Evolutionary conservation across 2,888 invertebrate species (phyloP).

Genomic region (Harmothoe impar): DNA sequence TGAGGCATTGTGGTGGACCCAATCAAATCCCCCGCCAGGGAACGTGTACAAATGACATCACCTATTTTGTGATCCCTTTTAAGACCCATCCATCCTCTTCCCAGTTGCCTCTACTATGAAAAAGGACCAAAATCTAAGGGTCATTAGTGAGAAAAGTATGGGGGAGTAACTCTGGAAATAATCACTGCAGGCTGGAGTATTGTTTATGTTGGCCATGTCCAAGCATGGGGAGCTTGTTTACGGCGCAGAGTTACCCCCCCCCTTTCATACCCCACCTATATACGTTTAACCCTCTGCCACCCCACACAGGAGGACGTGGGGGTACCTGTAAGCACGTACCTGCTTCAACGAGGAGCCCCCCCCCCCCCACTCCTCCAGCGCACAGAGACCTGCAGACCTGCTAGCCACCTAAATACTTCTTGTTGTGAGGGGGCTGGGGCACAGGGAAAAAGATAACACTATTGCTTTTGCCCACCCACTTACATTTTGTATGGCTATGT

Average conservation of each 20-base stretch:
- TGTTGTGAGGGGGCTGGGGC: neutral
- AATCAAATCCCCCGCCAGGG: too few species aligned
- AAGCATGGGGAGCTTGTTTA: neutral
- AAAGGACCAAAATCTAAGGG: too few species aligned
- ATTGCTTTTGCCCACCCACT: slow-evolving; percentile 23
- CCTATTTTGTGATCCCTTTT: too few species aligned
- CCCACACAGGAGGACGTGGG: neutral
- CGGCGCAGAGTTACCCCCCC: neutral
- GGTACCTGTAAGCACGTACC: neutral
- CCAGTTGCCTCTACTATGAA: too few species aligned
- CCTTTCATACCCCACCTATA: neutral
- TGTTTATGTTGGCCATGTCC: slow-evolving; percentile 27
- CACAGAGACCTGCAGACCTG: neutral
- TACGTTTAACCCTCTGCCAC: neutral
- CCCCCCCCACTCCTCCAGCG: neutral
- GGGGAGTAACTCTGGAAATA: neutral
- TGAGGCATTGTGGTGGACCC: too few species aligned
- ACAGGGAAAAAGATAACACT: neutral
- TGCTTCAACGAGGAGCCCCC: neutral
- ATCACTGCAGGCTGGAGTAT: neutral
- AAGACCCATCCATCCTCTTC: too few species aligned
- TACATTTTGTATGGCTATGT: slow-evolving; percentile 1
- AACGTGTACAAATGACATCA: too few species aligned
- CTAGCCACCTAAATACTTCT: too few species aligned
- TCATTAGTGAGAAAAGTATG: too few species aligned